A percentile compares a stretch with the other conserved stretches of the same genome.
phyloP scores from a whole-genome alignment of 1,140 invertebrate genomes.

The Arctopsyche grandis region DNA sequence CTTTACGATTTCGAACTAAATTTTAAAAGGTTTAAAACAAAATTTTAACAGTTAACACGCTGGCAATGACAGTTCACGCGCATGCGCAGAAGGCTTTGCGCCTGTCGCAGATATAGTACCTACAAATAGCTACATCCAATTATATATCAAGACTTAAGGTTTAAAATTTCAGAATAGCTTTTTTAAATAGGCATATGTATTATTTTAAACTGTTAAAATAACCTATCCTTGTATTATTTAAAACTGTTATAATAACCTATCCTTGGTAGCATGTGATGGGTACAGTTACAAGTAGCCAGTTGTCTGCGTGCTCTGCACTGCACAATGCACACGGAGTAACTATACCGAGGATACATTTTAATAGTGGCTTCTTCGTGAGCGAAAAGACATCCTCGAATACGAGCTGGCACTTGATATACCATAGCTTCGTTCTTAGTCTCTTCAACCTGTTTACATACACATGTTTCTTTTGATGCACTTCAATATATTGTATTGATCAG shows the following conservation, averaged over 20 bases:
- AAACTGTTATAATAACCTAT: slow-evolving; percentile 47
- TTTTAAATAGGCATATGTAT: too few relatives aligned
- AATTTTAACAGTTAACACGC: too few relatives aligned
- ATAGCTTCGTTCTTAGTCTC: slow-evolving; percentile 62
- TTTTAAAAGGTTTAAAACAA: too few relatives aligned
- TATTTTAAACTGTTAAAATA: too few relatives aligned
- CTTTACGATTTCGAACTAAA: too few relatives aligned
- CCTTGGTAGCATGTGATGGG: slow-evolving; percentile 66
- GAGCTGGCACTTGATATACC: slow-evolving; percentile 56
- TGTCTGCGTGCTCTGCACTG: slow-evolving; percentile 65
- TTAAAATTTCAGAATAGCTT: too few relatives aligned
- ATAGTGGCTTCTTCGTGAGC: slow-evolving; percentile 57
- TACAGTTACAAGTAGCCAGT: slow-evolving; percentile 65
- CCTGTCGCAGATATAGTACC: too few relatives aligned
- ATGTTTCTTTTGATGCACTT: background rate
- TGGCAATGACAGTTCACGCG: too few relatives aligned
- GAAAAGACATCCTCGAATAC: slow-evolving; percentile 62
- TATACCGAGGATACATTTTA: slow-evolving; percentile 63
- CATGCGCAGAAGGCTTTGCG: too few relatives aligned
- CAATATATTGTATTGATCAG: background rate
- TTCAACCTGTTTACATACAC: slow-evolving; percentile 54
- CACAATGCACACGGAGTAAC: slow-evolving; percentile 68
- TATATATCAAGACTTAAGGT: too few relatives aligned
- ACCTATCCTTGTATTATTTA: too few relatives aligned
- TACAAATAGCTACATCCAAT: too few relatives aligned